A percentile compares a stretch with the other conserved stretches of the same genome.
Evolutionary conservation across 1,140 invertebrate genomes (phyloP).

Genomic region (Ectropis grisescens): DNA sequence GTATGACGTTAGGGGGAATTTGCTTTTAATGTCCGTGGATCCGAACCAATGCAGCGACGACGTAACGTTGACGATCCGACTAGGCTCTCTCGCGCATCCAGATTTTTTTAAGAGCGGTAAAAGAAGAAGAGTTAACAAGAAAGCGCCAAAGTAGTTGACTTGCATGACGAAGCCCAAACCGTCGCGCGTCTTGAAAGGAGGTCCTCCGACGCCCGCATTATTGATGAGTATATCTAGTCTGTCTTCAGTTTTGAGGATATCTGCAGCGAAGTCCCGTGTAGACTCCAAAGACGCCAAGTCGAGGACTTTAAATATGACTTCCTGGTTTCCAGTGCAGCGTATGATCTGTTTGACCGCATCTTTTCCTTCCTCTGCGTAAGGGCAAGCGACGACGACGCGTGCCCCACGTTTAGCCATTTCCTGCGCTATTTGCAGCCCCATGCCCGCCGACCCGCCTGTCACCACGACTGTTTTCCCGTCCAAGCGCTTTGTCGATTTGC

Average conservation of each 20-base stretch:
- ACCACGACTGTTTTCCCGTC: slow-evolving; percentile 22
- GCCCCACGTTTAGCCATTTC: slow-evolving; percentile 23
- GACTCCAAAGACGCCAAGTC: slow-evolving; percentile 78
- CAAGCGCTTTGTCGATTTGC: slow-evolving; percentile 14
- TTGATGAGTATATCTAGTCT: slow-evolving; percentile 84
- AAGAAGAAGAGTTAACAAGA: slow-evolving; percentile 69
- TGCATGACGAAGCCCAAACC: slow-evolving; percentile 64
- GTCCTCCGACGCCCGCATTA: slow-evolving; percentile 79
- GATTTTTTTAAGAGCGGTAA: slow-evolving; percentile 68
- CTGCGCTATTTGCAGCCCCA: slow-evolving; percentile 21
- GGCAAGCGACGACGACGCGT: slow-evolving; percentile 22
- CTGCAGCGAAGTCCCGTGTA: slow-evolving; percentile 75
- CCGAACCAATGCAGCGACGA: slow-evolving; percentile 29
- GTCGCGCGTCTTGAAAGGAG: slow-evolving; percentile 63
- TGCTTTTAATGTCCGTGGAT: slow-evolving; percentile 1
- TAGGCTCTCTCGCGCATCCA: slow-evolving; percentile 37
- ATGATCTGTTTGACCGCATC: slow-evolving; percentile 70
- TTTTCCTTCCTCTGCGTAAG: slow-evolving; percentile 14
- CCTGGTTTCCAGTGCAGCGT: slow-evolving; percentile 71
- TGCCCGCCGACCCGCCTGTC: slow-evolving; percentile 21
- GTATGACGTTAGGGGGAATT: slow-evolving; percentile 75
- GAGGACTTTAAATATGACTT: slow-evolving; percentile 74
- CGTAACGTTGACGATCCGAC: slow-evolving; percentile 64
- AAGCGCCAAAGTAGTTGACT: slow-evolving; percentile 70
- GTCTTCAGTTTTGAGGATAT: slow-evolving; percentile 75